Evolutionary conservation across 2,888 invertebrate species (phyloP).

Genomic region (Ochropleura leucogaster): DNA sequence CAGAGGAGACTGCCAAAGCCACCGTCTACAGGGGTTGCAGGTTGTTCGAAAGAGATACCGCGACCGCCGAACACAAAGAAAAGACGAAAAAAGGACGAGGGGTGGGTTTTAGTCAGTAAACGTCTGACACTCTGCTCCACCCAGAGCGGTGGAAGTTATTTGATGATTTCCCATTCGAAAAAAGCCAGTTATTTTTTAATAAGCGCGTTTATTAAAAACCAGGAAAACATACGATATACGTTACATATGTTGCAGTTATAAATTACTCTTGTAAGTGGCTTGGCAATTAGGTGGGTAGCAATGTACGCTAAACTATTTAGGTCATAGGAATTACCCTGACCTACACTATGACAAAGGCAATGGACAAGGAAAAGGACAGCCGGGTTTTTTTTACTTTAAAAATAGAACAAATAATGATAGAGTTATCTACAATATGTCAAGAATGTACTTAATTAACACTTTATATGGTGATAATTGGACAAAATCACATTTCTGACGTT

Average conservation of each 20-base stretch:
- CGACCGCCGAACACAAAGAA: no score
- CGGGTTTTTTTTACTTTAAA: slow-evolving; percentile 9
- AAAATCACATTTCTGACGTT: slow-evolving; percentile 26
- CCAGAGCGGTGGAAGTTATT: no score
- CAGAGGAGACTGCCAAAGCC: no score
- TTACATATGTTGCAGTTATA: background rate
- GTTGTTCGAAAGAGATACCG: no score
- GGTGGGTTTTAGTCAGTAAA: no score
- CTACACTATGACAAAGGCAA: slow-evolving; percentile 15
- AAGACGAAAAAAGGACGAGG: no score
- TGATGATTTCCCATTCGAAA: no score
- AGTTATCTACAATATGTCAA: slow-evolving; percentile 19
- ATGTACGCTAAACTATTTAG: slow-evolving; percentile 5
- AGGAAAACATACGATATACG: background rate
- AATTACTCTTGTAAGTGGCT: no score
- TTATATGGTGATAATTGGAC: slow-evolving; percentile 42
- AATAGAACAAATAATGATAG: slow-evolving; percentile 20
- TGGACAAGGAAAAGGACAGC: slow-evolving; percentile 37
- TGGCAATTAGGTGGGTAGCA: background rate
- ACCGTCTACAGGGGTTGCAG: no score
- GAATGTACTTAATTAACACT: slow-evolving; percentile 56
- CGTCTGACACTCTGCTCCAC: no score
- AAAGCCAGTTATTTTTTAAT: no score
- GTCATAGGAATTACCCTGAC: slow-evolving; percentile 45
- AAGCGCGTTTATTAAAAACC: no score